phyloP scores from a whole-genome alignment of 2,888 invertebrate species.

The Linhomoeus sp. region DNA sequence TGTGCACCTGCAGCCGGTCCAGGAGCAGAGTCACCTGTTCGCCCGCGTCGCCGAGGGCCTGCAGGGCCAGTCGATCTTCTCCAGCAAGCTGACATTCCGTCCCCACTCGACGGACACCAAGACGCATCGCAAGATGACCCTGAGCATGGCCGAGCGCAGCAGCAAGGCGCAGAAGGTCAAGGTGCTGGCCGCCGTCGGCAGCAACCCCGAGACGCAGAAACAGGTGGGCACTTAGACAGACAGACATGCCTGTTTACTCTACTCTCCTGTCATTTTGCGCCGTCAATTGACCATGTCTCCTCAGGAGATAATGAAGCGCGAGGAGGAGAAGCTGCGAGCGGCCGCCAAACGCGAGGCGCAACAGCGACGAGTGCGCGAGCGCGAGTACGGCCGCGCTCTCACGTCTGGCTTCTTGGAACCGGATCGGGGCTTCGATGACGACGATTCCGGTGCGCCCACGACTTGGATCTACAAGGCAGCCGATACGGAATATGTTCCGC shows the following conservation, averaged over 20 bases:
- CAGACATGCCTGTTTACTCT: too few relatives aligned
- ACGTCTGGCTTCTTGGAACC: conserved; percentile 38
- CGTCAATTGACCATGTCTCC: too few relatives aligned
- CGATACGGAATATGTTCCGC: background rate
- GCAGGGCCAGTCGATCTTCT: conserved; percentile 83
- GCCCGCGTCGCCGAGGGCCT: conserved; percentile 92
- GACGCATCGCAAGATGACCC: conserved; percentile 95
- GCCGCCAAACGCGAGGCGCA: conserved; percentile 53
- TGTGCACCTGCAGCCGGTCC: conserved; percentile 65
- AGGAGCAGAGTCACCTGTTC: conserved; percentile 91
- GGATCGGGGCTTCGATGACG: conserved; percentile 30
- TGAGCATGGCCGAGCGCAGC: conserved; percentile 82
- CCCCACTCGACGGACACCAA: conserved; percentile 97
- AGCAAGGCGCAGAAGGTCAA: conserved; percentile 84
- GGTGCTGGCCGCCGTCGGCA: conserved; percentile 56
- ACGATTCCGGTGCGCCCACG: conserved; percentile 44
- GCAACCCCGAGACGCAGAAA: conserved; percentile 71
- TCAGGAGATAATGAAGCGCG: conserved; percentile 45
- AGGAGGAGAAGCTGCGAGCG: conserved; percentile 79
- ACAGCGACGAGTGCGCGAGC: conserved; percentile 39
- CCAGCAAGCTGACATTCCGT: conserved; percentile 84
- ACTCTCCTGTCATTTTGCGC: too few relatives aligned
- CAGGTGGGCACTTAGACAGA: too few relatives aligned
- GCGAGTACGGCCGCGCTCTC: conserved; percentile 33
- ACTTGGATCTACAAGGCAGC: too few relatives aligned